Evolutionary conservation across 2,888 invertebrate genomes (phyloP), one percentile per base, ranked within the genome.

Genomic region (Steinernema carpocapsae): DNA sequence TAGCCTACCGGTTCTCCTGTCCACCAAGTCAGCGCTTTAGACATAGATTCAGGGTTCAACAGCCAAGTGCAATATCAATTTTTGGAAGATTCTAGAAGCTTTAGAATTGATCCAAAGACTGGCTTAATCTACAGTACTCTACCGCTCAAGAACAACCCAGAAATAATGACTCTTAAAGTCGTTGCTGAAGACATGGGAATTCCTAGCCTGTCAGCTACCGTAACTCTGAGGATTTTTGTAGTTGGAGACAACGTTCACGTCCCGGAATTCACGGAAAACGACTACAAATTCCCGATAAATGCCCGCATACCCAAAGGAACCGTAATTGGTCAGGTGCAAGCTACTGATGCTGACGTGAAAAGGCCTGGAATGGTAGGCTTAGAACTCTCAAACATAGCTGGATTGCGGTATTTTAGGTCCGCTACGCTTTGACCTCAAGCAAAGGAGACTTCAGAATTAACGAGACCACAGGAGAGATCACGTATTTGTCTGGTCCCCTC

Each of bases 251-350:
- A 64, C n/a, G 1, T n/a, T 7, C 37, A 32, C 37, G 29, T 17
- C 19, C 86, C 86, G 0, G 74, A 76, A 64, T 86, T 87, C 56
- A 76, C 74, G 12, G 77, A 79, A 71, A 59, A 76, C n/a, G 76
- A 26, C 12, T 77, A 77, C 72, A 72, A 73, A 24, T 80, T 80
- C 64, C 70, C 71, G 24, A 70, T 80, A 24, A 64, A 51, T 24
- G 26, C 46, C 19, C 72, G 71, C 17, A 26, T 72, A 24, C 24
- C 37, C 37, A 78, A 78, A 14, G 86, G 82, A 26, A 76, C 76
- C 3, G 46, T 70, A 0, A 78, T 86, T 37, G 83, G 82, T 17
- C 71, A 76, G 46, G 77, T 86, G 1, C 24, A 76, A 4, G 85
- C 85, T 2, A 76, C 74, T 12, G 85, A 85, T 75, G 74, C 74